Evolutionary conservation across 2,113 vertebrate species (phyloP).

Genomic region (Phalacrocorax brasilianus): DNA sequence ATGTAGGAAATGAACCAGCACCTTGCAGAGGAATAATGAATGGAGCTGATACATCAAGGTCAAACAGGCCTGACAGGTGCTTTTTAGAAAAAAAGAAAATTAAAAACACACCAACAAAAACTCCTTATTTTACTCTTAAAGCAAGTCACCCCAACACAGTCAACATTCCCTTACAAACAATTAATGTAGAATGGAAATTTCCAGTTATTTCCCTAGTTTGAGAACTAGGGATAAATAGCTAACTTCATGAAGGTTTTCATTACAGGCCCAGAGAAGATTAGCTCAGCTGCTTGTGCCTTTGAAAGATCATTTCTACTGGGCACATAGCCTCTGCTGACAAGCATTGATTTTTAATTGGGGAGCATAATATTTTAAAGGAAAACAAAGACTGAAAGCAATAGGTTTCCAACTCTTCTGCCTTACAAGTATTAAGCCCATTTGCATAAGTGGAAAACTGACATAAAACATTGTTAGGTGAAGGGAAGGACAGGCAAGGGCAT

Average conservation of each 20-base stretch:
- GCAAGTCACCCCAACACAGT: background rate
- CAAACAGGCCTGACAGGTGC: slow-evolving; percentile 28
- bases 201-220: background rate
- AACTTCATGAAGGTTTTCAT: background rate
- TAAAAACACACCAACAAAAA: background rate
- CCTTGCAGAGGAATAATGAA: slow-evolving; percentile 47
- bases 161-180: background rate
- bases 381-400: background rate
- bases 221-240: background rate
- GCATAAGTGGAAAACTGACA: background rate
- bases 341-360: background rate
- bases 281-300: background rate
- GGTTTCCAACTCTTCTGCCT: background rate
- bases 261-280: background rate
- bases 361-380: background rate
- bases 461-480: background rate
- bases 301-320: background rate
- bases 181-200: background rate
- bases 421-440: background rate
- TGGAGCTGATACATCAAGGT: slow-evolving; percentile 11
- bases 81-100: too few species aligned
- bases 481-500: background rate
- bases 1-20: slow-evolving; percentile 61
- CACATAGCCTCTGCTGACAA: background rate
- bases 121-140: slow-evolving; percentile 33